Percentiles rank a stretch among this genome's conserved stretches.
phyloP scores from a whole-genome alignment of 1,140 invertebrate genomes.

The Tetranychus urticae region DNA sequence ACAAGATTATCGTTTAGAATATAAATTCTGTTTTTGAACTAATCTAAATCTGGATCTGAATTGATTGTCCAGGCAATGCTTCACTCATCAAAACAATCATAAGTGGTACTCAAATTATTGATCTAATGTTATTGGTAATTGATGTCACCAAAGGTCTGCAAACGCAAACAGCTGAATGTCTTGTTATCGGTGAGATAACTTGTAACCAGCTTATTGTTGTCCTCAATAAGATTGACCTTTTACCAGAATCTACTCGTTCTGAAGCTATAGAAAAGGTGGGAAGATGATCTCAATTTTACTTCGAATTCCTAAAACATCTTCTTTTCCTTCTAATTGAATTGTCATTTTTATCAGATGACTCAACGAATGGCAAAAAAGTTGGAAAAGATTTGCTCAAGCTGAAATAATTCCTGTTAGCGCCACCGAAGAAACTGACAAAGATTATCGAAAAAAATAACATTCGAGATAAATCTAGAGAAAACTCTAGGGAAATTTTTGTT shows the following conservation, averaged over 20 bases:
- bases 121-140: slow-evolving; percentile 46
- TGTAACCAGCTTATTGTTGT: slow-evolving; percentile 40
- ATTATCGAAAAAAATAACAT: slow-evolving; percentile 18
- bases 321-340: slow-evolving; percentile 1
- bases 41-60: no score
- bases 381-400: no score
- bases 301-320: neutral
- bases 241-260: slow-evolving; percentile 26
- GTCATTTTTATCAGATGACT: slow-evolving; percentile 18
- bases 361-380: slow-evolving; percentile 29
- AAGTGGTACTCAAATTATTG: slow-evolving; percentile 50
- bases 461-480: slow-evolving; percentile 26
- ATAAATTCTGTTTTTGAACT: no score
- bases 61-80: slow-evolving; percentile 57
- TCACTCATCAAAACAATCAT: slow-evolving; percentile 51
- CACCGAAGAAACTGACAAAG: slow-evolving; percentile 24
- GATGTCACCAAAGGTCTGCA: slow-evolving; percentile 50
- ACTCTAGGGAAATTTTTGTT: slow-evolving; percentile 33
- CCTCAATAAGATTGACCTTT: slow-evolving; percentile 45
- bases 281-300: neutral
- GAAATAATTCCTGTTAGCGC: slow-evolving; percentile 32
- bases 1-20: no score
- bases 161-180: slow-evolving; percentile 52
- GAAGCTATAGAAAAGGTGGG: slow-evolving; percentile 31
- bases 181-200: slow-evolving; percentile 44